phyloP scores from a whole-genome alignment of 2,888 invertebrate species.

The Apoda limacodes region DNA sequence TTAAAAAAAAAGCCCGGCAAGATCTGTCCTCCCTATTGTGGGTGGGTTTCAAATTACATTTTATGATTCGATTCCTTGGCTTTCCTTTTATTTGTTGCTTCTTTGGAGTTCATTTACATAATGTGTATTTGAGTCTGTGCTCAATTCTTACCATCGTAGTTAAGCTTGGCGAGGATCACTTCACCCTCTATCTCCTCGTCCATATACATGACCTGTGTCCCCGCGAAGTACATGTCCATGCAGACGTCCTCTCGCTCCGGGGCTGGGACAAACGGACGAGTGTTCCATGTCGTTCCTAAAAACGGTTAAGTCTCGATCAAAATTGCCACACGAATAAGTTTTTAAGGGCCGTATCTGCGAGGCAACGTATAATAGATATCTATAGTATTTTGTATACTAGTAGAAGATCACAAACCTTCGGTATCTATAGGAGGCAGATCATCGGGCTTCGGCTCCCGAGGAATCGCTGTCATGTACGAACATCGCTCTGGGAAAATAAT shows the following conservation, averaged over 20 bases:
- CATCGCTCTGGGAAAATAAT: constrained; percentile 32
- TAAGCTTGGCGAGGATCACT: constrained; percentile 50
- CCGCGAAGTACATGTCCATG: constrained; percentile 61
- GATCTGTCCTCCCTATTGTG: too few species aligned
- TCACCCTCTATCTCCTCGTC: constrained; percentile 55
- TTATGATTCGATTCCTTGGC: too few species aligned
- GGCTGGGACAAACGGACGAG: constrained; percentile 42
- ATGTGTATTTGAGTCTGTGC: not conserved
- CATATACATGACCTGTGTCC: constrained; percentile 66
- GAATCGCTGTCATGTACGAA: constrained; percentile 41
- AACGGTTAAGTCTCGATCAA: too few species aligned
- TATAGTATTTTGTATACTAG: too few species aligned
- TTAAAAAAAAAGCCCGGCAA: too few species aligned
- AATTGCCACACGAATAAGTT: too few species aligned
- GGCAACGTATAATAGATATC: too few species aligned
- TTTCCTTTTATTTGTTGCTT: too few species aligned
- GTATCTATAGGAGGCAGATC: constrained; percentile 28
- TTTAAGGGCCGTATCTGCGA: too few species aligned
- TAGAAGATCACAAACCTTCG: too few species aligned
- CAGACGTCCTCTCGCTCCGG: constrained; percentile 43
- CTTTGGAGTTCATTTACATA: too few species aligned
- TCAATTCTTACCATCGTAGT: constrained; percentile 43
- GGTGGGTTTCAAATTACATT: too few species aligned
- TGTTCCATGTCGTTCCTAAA: constrained; percentile 35
- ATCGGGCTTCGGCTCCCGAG: constrained; percentile 39